Base-by-base conservation (phyloP, 2,797 vertebrate species). In the Manis crassicaudata region DNA sequence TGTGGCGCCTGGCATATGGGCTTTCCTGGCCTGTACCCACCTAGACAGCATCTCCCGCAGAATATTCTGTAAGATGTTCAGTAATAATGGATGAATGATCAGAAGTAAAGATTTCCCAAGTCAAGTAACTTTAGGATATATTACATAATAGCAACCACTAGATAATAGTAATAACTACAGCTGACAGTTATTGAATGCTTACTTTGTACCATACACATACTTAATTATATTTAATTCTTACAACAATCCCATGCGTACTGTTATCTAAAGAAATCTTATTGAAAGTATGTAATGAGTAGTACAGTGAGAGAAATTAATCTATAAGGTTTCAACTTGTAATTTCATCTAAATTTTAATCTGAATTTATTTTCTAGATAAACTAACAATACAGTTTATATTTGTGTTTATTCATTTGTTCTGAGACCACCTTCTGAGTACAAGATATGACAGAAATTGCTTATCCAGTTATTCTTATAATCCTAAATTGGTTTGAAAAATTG, bases 341-440 rank as follows among this genome's bases (percentile, higher is more conserved):
- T 46, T 46, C 46, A 23, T 83, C 60, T 50, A 72, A 90, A 65
- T 65, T 73, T 18, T 46, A 10, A 23, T 83, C 60, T 50, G 65
- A 90, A 65, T 65, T 73, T 18, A 63, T 50, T 72, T 52, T 76
- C 62, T 84, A 43, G 35, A 50, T 40, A 63, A 85, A 82, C 56
- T 63, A 63, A 75, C n/a, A 65, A 16, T 76, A 14, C 18, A 58
- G 50, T 73, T 58, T 72, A 54, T 86, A 14, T 77, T 87, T 90
- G 54, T 90, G 35, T 93, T 40, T 89, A 12, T 92, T 90, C 82
- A 29, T 92, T 89, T 68, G 37, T 84, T 83, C 40, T 83, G 70
- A 91, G 32, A 88, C 29, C 75, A 21, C 56, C 56, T 85, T 76
- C 54, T 82, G 50, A 91, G 21, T 86, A 20, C n/a, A 68, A 75